phyloP scores from a whole-genome alignment of 2,888 invertebrate species.

The Ophioninae sp. region DNA sequence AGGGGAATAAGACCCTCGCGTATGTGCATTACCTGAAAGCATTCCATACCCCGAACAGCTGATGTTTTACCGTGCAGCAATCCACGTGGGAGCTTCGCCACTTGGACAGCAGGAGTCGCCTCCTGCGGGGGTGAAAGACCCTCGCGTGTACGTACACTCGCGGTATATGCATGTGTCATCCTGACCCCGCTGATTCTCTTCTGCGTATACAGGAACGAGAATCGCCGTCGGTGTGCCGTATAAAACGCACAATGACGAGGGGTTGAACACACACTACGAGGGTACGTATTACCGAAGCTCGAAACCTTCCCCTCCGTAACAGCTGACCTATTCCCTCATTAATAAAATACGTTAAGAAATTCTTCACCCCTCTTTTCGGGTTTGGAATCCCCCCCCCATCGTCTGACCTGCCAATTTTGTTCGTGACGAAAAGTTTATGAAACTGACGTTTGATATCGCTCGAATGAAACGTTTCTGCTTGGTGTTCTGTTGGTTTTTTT shows the following conservation, averaged over 20 bases:
- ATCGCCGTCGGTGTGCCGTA: constrained; percentile 38
- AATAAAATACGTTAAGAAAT: constrained; percentile 79
- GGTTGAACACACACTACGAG: constrained; percentile 63
- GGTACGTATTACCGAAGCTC: constrained; percentile 15
- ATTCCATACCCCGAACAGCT: constrained; percentile 70
- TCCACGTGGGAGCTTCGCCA: constrained; percentile 66
- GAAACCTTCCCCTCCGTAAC: constrained; percentile 67
- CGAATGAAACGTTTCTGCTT: too few relatives aligned
- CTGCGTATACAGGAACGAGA: constrained; percentile 58
- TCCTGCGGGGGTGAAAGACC: constrained; percentile 58
- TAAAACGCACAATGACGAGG: constrained; percentile 35
- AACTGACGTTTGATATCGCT: too few relatives aligned
- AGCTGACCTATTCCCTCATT: constrained; percentile 79
- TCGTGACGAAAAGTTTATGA: too few relatives aligned
- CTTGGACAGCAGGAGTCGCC: constrained; percentile 48
- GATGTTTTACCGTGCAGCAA: constrained; percentile 71
- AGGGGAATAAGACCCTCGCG: background rate
- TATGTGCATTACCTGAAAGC: constrained; percentile 5
- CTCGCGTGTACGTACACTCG: background rate
- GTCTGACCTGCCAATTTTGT: background rate
- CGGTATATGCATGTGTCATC: background rate
- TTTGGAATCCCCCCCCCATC: constrained; percentile 7
- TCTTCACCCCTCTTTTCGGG: constrained; percentile 23
- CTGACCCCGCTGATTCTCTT: background rate
- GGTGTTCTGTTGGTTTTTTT: too few relatives aligned